These are phyloP conservation scores for Seriola quinqueradiata DNA, from an alignment of 2,113 vertebrate genomes.

Conservation along the genomic window DNA sequence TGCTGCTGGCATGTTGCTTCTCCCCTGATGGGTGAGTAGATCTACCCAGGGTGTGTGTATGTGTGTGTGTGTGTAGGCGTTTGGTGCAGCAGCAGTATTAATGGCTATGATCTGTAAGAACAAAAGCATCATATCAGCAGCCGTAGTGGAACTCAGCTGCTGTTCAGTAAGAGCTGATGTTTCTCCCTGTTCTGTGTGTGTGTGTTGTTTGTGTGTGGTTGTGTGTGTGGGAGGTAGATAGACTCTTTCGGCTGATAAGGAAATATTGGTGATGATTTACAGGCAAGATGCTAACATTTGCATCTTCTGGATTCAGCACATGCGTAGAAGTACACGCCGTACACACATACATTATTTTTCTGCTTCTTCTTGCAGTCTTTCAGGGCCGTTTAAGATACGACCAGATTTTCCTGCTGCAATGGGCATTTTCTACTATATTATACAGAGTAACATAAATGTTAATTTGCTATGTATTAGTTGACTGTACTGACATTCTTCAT, in stretches of 20 bases:
- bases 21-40: slow-evolving; percentile 80
- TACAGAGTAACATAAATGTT: background rate
- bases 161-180: slow-evolving; percentile 46
- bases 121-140: slow-evolving; percentile 64
- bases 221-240: slow-evolving; percentile 27
- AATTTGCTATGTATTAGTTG: background rate
- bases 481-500: background rate
- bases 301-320: slow-evolving; percentile 35
- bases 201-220: slow-evolving; percentile 19
- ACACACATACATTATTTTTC: slow-evolving; percentile 25
- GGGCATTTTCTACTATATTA: background rate
- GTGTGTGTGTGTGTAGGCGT: slow-evolving; percentile 58
- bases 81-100: slow-evolving; percentile 78
- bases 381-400: slow-evolving; percentile 20
- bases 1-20: slow-evolving; percentile 75
- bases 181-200: slow-evolving; percentile 23
- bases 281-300: slow-evolving; percentile 50
- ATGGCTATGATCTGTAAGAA: slow-evolving; percentile 79
- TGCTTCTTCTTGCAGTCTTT: slow-evolving; percentile 28
- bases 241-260: slow-evolving; percentile 42
- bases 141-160: slow-evolving; percentile 62
- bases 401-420: slow-evolving; percentile 16
- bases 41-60: slow-evolving; percentile 51
- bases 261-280: slow-evolving; percentile 62
- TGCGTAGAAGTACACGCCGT: background rate